Evolutionary conservation across 2,888 invertebrate species (phyloP).

Genomic region (Eucera pruinosa): DNA sequence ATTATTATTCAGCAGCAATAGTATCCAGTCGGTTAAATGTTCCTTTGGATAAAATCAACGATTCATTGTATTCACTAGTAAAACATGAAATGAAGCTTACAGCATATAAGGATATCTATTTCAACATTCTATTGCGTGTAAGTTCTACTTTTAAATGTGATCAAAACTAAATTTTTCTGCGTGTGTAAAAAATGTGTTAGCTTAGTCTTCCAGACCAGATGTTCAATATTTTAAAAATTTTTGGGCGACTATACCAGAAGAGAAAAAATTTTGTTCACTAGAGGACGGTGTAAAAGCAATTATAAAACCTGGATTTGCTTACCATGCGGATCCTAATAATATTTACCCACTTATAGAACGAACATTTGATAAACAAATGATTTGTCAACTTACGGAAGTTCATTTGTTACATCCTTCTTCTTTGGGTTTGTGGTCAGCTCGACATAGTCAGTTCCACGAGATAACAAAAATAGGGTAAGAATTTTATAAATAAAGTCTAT

Average conservation of each 20-base stretch:
- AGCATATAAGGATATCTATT: conserved; percentile 68
- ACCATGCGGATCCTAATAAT: conserved; percentile 73
- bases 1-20: conserved; percentile 79
- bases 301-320: conserved; percentile 72
- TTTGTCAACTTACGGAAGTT: conserved; percentile 79
- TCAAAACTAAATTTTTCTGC: background rate
- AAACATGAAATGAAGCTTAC: conserved; percentile 67
- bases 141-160: conserved; percentile 19
- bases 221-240: conserved; percentile 46
- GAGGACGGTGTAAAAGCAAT: conserved; percentile 72
- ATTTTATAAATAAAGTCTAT: too few relatives aligned
- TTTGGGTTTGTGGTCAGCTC: conserved; percentile 62
- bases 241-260: conserved; percentile 55
- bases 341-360: conserved; percentile 75
- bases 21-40: conserved; percentile 77
- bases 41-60: conserved; percentile 79
- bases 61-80: conserved; percentile 75
- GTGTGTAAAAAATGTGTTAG: background rate
- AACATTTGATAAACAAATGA: conserved; percentile 74
- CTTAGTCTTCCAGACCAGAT: conserved; percentile 41
- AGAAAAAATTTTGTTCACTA: conserved; percentile 34
- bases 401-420: conserved; percentile 69
- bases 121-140: conserved; percentile 69
- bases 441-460: conserved; percentile 75
- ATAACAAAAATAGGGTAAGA: conserved; percentile 75